These are phyloP conservation scores for Erythrolamprus reginae DNA, from an alignment of 2,113 vertebrate species.

Conservation along the genomic window DNA sequence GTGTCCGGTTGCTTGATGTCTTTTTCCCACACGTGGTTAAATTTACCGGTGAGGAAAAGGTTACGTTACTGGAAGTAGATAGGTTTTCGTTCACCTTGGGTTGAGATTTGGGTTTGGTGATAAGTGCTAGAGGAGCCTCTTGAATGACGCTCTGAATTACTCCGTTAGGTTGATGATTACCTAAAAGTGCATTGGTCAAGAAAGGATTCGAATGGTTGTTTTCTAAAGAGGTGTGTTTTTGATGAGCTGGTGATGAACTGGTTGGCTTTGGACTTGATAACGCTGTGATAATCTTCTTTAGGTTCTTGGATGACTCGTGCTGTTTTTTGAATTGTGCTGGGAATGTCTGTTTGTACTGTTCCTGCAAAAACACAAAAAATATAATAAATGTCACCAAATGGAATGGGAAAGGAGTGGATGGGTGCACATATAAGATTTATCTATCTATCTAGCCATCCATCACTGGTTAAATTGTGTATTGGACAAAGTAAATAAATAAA, in stretches of 20 bases:
- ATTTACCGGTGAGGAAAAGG: constrained; percentile 79
- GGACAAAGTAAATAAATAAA: too few relatives aligned
- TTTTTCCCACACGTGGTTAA: constrained; percentile 77
- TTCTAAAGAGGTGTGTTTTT: constrained; percentile 70
- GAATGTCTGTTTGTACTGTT: constrained; percentile 81
- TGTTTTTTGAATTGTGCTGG: constrained; percentile 77
- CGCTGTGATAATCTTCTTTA: constrained; percentile 79
- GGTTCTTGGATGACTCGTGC: constrained; percentile 75
- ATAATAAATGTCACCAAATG: constrained; percentile 40
- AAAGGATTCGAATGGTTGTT: constrained; percentile 83
- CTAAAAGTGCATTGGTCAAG: constrained; percentile 90
- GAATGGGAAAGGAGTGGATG: constrained; percentile 2
- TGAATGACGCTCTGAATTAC: constrained; percentile 80
- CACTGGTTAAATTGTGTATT: neutral
- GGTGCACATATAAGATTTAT: neutral
- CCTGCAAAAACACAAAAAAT: constrained; percentile 69
- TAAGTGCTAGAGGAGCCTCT: constrained; percentile 90
- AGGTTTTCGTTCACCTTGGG: constrained; percentile 68
- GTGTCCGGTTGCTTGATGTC: constrained; percentile 59
- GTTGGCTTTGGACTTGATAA: constrained; percentile 73
- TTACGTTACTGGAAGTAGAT: constrained; percentile 63
- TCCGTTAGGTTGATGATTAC: constrained; percentile 83
- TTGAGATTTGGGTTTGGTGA: constrained; percentile 78
- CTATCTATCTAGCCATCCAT: neutral
- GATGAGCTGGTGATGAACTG: constrained; percentile 72